Conservation (phyloP, 2,113 vertebrate species). For the Ceyx cyanopectus region DNA sequence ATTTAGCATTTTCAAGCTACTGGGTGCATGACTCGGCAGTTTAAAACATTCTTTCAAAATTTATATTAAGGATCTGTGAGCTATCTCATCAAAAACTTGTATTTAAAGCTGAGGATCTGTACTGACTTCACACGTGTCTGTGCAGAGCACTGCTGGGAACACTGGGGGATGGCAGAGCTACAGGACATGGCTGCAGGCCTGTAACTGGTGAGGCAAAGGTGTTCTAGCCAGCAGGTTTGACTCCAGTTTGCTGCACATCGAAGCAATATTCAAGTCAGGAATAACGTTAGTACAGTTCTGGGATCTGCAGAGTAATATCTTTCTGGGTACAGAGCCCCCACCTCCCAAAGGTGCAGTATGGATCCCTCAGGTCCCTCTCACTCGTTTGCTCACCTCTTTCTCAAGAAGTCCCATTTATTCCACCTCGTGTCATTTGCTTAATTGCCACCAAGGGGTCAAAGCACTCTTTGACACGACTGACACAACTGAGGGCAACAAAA, state of each 20-base stretch:
- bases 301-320: not conserved
- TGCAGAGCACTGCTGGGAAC: not conserved
- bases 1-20: not conserved
- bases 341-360: rapidly evolving
- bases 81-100: rapidly evolving
- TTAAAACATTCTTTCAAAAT: not conserved
- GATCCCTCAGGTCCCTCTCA: not conserved
- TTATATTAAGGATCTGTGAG: not conserved
- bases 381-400: not conserved
- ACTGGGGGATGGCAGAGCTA: not conserved
- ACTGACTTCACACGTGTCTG: rapidly evolving
- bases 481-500: not conserved
- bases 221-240: not conserved
- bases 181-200: not conserved
- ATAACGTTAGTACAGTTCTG: not conserved
- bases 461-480: not conserved
- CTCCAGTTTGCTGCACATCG: not conserved
- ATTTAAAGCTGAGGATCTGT: not conserved
- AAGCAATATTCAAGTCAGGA: not conserved
- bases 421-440: not conserved
- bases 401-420: not conserved
- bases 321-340: not conserved
- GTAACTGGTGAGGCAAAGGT: rapidly evolving
- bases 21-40: not conserved
- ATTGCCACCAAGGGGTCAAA: not conserved